Percentiles rank a stretch among this genome's conserved stretches.
These are phyloP conservation scores for Dendropsophus ebraccatus DNA, from an alignment of 2,113 vertebrate species.

Conservation along the genomic window DNA sequence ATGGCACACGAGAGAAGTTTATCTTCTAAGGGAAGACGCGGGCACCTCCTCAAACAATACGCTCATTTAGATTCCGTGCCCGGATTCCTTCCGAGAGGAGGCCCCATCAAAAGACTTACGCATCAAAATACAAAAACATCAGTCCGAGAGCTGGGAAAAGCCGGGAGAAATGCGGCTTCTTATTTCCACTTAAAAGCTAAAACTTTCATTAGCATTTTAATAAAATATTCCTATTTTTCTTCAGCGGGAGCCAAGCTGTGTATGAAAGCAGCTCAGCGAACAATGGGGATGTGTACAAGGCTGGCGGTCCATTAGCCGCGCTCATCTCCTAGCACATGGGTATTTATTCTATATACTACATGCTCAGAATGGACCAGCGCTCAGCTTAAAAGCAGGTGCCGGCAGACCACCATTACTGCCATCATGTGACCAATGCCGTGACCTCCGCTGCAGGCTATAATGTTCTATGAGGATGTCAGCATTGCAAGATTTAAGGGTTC, in stretches of 20 bases:
- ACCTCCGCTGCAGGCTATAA: no score
- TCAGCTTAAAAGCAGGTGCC: not conserved
- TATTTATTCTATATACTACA: constrained; percentile 5
- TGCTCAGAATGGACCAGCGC: not conserved
- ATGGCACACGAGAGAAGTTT: constrained; percentile 45
- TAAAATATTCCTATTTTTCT: constrained; percentile 46
- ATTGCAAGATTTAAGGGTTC: no score
- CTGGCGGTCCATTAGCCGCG: constrained; percentile 29
- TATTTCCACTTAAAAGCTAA: constrained; percentile 59
- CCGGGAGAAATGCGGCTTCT: constrained; percentile 37
- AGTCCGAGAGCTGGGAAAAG: constrained; percentile 32
- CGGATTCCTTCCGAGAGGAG: not conserved
- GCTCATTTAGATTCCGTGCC: constrained; percentile 39
- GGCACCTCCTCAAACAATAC: constrained; percentile 50
- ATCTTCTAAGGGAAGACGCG: constrained; percentile 33
- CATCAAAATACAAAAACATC: constrained; percentile 49
- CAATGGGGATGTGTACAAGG: constrained; percentile 16
- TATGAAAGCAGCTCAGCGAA: constrained; percentile 25
- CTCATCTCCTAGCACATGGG: not conserved
- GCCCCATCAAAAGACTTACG: constrained; percentile 43
- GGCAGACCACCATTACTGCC: not conserved
- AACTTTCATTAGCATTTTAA: constrained; percentile 60
- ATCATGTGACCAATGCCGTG: no score
- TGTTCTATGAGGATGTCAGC: no score
- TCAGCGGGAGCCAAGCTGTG: constrained; percentile 37